Conservation (phyloP, 2,888 invertebrate species). For the Azorinus chamasolen region DNA sequence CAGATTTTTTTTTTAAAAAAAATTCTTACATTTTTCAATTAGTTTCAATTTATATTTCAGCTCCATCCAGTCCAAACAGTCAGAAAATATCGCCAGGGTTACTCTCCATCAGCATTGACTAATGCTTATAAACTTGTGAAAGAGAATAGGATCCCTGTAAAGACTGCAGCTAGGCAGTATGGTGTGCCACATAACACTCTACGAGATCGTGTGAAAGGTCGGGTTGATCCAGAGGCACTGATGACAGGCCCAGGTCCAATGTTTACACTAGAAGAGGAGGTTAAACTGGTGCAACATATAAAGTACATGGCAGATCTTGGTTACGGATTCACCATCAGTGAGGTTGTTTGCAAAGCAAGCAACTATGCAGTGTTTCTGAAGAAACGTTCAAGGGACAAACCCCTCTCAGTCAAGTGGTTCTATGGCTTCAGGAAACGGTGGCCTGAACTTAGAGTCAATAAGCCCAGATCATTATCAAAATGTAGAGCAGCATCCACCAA, state of each 20-base stretch:
- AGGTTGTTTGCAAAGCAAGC: conserved; percentile 6
- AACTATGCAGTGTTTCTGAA: conserved; percentile 29
- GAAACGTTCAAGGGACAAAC: conserved; percentile 12
- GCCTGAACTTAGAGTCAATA: conserved; percentile 13
- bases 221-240: conserved; percentile 19
- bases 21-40: too few relatives aligned
- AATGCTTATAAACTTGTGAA: conserved; percentile 20
- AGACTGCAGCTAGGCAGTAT: conserved; percentile 15
- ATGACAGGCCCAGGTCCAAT: conserved; percentile 17
- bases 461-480: conserved; percentile 13
- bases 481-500: conserved; percentile 17
- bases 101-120: conserved; percentile 11
- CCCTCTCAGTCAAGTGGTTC: conserved; percentile 11
- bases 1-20: too few relatives aligned
- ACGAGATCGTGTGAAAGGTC: conserved; percentile 20
- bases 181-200: conserved; percentile 19
- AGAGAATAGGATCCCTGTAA: conserved; percentile 10
- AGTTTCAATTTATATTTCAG: too few relatives aligned
- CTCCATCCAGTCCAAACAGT: too few relatives aligned
- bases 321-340: conserved; percentile 27
- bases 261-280: conserved; percentile 25
- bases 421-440: conserved; percentile 9
- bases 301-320: conserved; percentile 23
- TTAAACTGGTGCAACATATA: conserved; percentile 17
- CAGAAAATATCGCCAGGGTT: background rate